Conservation (phyloP, 2,888 invertebrate genomes). For the Heliconius charithonia region DNA sequence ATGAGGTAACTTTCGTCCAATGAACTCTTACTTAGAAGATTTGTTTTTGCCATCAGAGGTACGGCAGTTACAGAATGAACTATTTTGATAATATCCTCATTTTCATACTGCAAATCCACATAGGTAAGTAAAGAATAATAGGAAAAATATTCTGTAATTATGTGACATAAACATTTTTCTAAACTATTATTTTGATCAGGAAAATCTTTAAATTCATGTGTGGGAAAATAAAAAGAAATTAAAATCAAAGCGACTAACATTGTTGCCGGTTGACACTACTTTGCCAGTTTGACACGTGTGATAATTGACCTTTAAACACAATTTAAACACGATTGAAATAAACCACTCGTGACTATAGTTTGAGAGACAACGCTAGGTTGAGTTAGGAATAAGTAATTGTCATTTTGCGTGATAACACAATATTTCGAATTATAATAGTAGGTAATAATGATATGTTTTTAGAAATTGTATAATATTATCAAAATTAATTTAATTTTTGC, state of each 20-base stretch:
- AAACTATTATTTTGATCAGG: constrained; percentile 5
- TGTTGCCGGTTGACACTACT: neutral
- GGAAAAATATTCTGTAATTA: constrained; percentile 38
- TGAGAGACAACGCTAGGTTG: neutral
- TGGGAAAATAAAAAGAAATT: neutral
- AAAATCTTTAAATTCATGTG: constrained; percentile 1
- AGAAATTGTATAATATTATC: neutral
- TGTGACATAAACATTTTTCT: constrained; percentile 35
- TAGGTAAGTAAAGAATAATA: constrained; percentile 38
- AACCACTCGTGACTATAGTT: constrained; percentile 1
- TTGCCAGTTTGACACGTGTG: constrained; percentile 16
- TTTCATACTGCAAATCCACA: constrained; percentile 40
- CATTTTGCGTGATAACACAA: constrained; percentile 3
- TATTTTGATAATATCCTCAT: constrained; percentile 40
- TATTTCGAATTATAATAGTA: neutral
- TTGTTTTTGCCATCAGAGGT: constrained; percentile 27
- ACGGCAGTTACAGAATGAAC: constrained; percentile 31
- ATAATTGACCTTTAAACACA: constrained; percentile 24
- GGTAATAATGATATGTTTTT: neutral
- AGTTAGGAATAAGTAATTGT: neutral
- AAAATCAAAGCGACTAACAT: constrained; percentile 30
- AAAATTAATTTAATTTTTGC: neutral
- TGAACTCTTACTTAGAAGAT: neutral
- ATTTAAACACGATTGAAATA: constrained; percentile 19
- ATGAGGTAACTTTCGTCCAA: constrained; percentile 55